Conservation (phyloP, 2,888 invertebrate species). For the Andrena praecox region DNA sequence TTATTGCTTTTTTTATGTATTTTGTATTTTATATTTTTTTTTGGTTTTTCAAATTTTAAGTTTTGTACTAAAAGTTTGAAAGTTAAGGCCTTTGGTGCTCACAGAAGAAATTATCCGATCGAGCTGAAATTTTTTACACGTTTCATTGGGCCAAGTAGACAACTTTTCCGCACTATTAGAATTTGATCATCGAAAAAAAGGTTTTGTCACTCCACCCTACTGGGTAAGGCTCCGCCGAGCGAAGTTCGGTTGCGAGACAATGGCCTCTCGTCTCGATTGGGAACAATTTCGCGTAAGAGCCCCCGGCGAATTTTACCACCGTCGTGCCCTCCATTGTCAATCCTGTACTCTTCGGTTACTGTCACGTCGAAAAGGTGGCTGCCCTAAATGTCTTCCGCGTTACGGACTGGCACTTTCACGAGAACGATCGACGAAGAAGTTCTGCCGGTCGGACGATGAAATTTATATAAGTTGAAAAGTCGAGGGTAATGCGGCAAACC, state of each 20-base stretch:
- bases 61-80: no score
- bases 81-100: no score
- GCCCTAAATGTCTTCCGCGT: slow-evolving; percentile 44
- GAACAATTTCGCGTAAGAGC: no score
- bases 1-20: no score
- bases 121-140: no score
- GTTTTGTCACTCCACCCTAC: no score
- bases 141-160: no score
- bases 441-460: slow-evolving; percentile 61
- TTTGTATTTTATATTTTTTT: no score
- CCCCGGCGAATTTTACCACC: not conserved
- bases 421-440: slow-evolving; percentile 44
- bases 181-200: no score
- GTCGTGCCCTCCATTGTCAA: not conserved
- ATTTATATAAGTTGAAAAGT: slow-evolving; percentile 77
- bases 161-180: no score
- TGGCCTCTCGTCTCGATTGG: not conserved
- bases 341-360: not conserved
- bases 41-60: no score
- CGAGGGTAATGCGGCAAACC: slow-evolving; percentile 76
- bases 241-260: not conserved
- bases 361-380: not conserved
- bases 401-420: slow-evolving; percentile 56
- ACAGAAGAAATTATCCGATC: no score
- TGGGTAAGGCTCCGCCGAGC: not conserved